A percentile compares a stretch with the other conserved stretches of the same genome.
phyloP scores from a whole-genome alignment of 2,888 invertebrate species.

The Papilio gigon region DNA sequence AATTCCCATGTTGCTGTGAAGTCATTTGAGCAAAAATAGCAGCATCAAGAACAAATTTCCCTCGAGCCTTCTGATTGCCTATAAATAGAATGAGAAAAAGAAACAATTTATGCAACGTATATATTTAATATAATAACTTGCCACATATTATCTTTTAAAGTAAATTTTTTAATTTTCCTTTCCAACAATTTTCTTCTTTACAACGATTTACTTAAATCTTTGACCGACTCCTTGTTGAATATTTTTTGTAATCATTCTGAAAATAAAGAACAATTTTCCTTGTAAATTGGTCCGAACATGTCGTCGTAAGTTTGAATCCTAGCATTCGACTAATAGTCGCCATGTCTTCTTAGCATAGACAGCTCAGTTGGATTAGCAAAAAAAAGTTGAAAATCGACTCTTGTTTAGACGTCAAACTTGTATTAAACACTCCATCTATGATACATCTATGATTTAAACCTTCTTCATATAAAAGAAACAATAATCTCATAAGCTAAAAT shows the following conservation, averaged over 20 bases:
- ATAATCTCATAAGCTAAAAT: no score
- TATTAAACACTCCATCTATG: no score
- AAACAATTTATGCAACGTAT: slow-evolving; percentile 19
- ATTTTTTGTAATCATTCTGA: neutral
- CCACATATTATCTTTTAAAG: neutral
- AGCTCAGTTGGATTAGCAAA: no score
- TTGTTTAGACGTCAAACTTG: no score
- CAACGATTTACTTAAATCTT: neutral
- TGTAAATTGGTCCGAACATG: no score
- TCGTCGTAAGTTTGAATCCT: no score
- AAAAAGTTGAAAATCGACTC: no score
- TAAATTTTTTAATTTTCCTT: neutral
- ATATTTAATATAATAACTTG: slow-evolving; percentile 13
- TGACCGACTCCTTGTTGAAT: neutral
- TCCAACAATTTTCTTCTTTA: neutral
- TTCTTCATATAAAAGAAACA: no score
- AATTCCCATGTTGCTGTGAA: slow-evolving; percentile 31
- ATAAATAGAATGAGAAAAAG: slow-evolving; percentile 28
- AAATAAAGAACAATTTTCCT: neutral
- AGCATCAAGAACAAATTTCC: slow-evolving; percentile 38
- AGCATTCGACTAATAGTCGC: no score
- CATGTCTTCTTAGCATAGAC: no score
- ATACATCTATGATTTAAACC: no score
- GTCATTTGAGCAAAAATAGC: slow-evolving; percentile 32
- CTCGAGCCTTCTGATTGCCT: slow-evolving; percentile 34